Evolutionary conservation across 1,140 invertebrate species (phyloP).

Genomic region (Musca vetustissima): DNA sequence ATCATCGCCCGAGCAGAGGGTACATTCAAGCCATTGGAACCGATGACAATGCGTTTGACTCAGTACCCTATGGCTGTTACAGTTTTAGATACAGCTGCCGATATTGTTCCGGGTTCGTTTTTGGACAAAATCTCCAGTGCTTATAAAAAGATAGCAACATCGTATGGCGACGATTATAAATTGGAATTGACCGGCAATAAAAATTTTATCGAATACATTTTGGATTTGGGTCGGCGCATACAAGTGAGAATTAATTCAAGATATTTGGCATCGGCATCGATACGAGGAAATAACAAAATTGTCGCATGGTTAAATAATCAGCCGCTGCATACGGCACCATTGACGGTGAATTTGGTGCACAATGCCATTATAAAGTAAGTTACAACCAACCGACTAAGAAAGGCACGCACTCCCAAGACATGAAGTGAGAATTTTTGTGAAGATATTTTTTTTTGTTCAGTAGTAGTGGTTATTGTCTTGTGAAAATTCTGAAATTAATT

Average conservation of each 20-base stretch:
- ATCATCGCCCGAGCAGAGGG: slow-evolving; percentile 50
- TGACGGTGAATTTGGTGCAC: slow-evolving; percentile 65
- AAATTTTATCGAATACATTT: slow-evolving; percentile 33
- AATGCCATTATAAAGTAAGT: slow-evolving; percentile 61
- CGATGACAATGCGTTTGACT: slow-evolving; percentile 36
- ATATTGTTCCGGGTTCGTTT: not conserved
- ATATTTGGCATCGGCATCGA: slow-evolving; percentile 52
- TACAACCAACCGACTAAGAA: no score
- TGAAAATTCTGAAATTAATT: no score
- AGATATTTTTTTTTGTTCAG: no score
- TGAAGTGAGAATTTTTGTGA: no score
- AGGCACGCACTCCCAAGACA: no score
- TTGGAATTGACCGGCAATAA: slow-evolving; percentile 14
- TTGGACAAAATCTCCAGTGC: slow-evolving; percentile 20
- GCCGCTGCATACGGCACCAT: slow-evolving; percentile 69
- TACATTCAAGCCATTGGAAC: slow-evolving; percentile 28
- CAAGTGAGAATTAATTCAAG: slow-evolving; percentile 41
- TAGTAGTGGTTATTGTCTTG: no score
- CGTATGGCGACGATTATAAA: slow-evolving; percentile 33
- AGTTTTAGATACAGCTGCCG: slow-evolving; percentile 33
- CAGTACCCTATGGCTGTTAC: slow-evolving; percentile 41
- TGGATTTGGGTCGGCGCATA: slow-evolving; percentile 34
- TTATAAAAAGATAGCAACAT: slow-evolving; percentile 34
- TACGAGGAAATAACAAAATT: slow-evolving; percentile 47
- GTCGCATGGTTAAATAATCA: slow-evolving; percentile 67